Conservation (phyloP, 2,888 invertebrate genomes). For the Globia sparganii region DNA sequence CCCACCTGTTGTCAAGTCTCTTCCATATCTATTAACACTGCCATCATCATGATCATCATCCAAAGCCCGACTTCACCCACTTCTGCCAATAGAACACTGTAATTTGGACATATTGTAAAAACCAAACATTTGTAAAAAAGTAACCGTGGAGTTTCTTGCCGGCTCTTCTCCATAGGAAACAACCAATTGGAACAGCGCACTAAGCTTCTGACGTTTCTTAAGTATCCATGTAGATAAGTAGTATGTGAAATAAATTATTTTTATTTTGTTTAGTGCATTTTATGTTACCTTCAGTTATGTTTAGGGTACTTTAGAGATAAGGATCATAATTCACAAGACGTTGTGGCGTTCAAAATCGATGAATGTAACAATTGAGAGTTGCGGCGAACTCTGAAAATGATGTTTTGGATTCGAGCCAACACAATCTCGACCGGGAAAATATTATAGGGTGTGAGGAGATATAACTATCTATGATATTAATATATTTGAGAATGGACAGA, state of each 20-base stretch:
- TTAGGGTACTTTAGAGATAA: background rate
- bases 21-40: background rate
- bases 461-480: background rate
- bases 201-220: too few relatives aligned
- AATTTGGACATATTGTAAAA: background rate
- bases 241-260: background rate
- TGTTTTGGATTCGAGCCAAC: constrained; percentile 32
- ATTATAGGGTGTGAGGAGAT: background rate
- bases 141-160: too few relatives aligned
- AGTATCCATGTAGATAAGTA: too few relatives aligned
- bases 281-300: background rate
- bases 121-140: background rate
- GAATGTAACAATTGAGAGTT: constrained; percentile 8
- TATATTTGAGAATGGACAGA: background rate
- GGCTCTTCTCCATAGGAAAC: too few relatives aligned
- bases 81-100: too few relatives aligned
- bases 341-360: constrained; percentile 6
- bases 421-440: constrained; percentile 5
- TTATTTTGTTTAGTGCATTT: background rate
- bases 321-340: background rate
- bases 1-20: too few relatives aligned
- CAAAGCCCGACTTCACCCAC: too few relatives aligned
- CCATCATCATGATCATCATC: too few relatives aligned
- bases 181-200: too few relatives aligned
- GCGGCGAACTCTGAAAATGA: constrained; percentile 13